Evolutionary conservation across 2,113 vertebrate genomes (phyloP).

Genomic region (Paracanthobrama guichenoti): DNA sequence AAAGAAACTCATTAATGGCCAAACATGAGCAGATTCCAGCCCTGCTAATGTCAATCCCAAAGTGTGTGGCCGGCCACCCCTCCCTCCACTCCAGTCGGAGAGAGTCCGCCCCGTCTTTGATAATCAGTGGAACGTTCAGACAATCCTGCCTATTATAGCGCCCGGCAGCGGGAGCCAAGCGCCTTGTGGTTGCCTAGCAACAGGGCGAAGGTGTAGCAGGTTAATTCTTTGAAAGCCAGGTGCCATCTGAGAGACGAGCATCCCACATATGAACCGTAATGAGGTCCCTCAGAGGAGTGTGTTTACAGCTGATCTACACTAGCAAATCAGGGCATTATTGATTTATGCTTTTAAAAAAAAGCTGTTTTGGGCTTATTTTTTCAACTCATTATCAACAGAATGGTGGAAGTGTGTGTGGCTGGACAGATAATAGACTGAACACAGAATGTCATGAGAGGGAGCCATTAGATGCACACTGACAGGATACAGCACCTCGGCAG

Average conservation of each 20-base stretch:
- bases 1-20: slow-evolving; percentile 37
- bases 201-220: slow-evolving; percentile 72
- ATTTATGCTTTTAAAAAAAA: background rate
- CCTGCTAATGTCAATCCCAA: background rate
- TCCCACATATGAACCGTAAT: slow-evolving; percentile 33
- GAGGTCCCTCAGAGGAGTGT: background rate
- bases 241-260: slow-evolving; percentile 67
- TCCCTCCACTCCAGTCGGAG: slow-evolving; percentile 4
- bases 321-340: slow-evolving; percentile 6
- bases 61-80: background rate
- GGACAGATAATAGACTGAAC: background rate
- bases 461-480: slow-evolving; percentile 42
- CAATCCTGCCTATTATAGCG: slow-evolving; percentile 63
- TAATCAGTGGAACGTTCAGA: background rate
- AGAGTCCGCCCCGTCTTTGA: slow-evolving; percentile 13
- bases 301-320: background rate
- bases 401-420: background rate
- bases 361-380: background rate
- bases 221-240: slow-evolving; percentile 73
- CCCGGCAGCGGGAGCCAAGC: slow-evolving; percentile 63
- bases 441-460: slow-evolving; percentile 36
- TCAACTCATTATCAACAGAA: background rate
- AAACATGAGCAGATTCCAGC: background rate
- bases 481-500: background rate
- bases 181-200: slow-evolving; percentile 75